A percentile compares a stretch with the other conserved stretches of the same genome.
Evolutionary conservation across 2,797 vertebrate species (phyloP).

Genomic region (Acanthopagrus latus): DNA sequence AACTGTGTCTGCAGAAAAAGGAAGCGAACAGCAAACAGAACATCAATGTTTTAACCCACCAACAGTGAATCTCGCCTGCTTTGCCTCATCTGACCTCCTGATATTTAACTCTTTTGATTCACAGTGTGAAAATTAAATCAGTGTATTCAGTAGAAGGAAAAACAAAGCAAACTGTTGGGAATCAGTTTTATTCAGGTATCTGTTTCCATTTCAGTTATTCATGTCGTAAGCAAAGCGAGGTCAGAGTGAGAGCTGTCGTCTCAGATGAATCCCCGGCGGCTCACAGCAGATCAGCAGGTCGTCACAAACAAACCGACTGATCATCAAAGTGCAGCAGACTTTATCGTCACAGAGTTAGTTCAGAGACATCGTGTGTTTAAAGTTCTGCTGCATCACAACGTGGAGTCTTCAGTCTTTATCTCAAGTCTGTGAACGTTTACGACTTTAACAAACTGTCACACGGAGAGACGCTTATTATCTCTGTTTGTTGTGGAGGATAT

Average conservation of each 20-base stretch:
- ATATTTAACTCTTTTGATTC: not conserved
- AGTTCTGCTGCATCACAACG: not conserved
- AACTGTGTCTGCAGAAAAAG: slow-evolving; percentile 18
- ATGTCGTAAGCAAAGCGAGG: slow-evolving; percentile 8
- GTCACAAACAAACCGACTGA: slow-evolving; percentile 18
- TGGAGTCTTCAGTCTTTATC: not conserved
- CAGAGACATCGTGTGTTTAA: not conserved
- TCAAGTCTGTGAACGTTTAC: not conserved
- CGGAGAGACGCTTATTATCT: not conserved
- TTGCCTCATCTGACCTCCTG: not conserved
- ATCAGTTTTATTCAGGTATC: slow-evolving; percentile 13
- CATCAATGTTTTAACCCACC: not conserved
- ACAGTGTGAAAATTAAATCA: too few species aligned
- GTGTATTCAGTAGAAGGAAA: not conserved
- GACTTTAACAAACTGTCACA: not conserved
- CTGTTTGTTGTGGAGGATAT: too few species aligned
- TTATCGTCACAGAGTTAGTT: not conserved
- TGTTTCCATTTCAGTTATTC: slow-evolving; percentile 15
- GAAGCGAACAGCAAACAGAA: not conserved
- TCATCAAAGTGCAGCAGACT: not conserved
- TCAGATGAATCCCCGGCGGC: not conserved
- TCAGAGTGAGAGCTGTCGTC: not conserved
- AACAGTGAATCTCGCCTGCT: not conserved
- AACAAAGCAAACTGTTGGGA: not conserved
- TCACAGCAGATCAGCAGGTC: not conserved